Evolutionary conservation across 2,113 vertebrate species (phyloP), one percentile per base, ranked within the genome.

Genomic region (Neogobius melanostomus): DNA sequence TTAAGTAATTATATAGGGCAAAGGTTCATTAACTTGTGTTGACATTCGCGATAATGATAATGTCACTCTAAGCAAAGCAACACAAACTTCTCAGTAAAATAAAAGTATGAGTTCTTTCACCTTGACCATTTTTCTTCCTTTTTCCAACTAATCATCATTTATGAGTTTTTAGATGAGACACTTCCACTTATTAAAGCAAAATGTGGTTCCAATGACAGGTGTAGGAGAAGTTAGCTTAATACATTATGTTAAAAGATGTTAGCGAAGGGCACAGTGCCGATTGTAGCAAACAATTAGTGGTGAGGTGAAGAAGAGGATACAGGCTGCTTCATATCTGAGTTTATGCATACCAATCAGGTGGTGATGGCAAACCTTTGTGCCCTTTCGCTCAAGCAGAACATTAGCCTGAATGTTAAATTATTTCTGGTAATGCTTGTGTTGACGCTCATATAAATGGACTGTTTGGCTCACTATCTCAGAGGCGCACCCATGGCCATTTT

Each of bases 251-350:
- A 59, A 68, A 79, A 78, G 10, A 86, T 79, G 65, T 82, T 72
- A 65, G 68, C 71, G 84, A 89, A 90, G 88, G 89, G 87, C 84
- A 84, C 76, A 89, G 80, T 90, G 84, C 87, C 88, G 88, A 88
- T 72, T 80, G 79, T 73, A 68, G 77, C 72, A 71, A 80, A 87
- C 85, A 86, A 88, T 87, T 84, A 87, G 82, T 68, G 69, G 74
- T 77, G 71, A 87, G 81, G 86, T 87, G 82, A 88, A 76, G 81
- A 82, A 82, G 78, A 80, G 82, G 83, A 84, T 76, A 66, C 76
- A 76, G 79, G 68, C 74, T 68, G 64, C 70, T 61, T 69, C 72
- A 70, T 76, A 79, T 82, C 76, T 82, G 87, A 83, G 83, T 89
- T 82, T 82, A 75, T 87, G 85, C 82, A 90, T 88, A 84, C 79